phyloP scores from a whole-genome alignment of 2,797 vertebrate genomes.

The Myiotriccus ornatus region DNA sequence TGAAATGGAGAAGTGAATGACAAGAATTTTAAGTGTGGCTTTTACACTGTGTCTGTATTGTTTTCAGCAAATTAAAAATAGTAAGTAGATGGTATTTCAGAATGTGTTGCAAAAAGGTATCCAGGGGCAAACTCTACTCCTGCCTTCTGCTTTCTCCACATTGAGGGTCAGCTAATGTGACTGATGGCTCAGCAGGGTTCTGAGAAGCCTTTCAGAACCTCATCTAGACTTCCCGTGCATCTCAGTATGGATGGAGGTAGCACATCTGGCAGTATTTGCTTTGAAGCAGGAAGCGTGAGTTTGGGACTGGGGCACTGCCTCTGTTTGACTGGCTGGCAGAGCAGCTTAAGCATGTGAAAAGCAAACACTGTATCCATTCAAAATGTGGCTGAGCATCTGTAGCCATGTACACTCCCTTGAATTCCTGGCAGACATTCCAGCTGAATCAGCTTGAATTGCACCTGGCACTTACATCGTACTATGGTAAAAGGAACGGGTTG shows the following conservation, averaged over 20 bases:
- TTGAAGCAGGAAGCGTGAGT: conserved; percentile 15
- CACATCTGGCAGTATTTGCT: conserved; percentile 46
- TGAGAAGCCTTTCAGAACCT: not conserved
- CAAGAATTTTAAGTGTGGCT: not conserved
- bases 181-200: conserved; percentile 13
- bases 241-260: not conserved
- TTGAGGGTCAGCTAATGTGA: not conserved
- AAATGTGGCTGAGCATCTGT: conserved; percentile 51
- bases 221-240: not conserved
- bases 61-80: not conserved
- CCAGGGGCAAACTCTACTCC: not conserved
- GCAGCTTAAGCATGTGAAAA: not conserved
- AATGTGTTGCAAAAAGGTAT: not conserved
- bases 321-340: not conserved
- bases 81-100: not conserved
- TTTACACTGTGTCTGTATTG: not conserved
- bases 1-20: not conserved
- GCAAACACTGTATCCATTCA: conserved; percentile 36
- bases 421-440: conserved; percentile 58
- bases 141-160: not conserved
- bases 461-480: conserved; percentile 23
- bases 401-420: not conserved
- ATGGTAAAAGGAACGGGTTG: conserved; percentile 22
- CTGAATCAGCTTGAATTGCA: conserved; percentile 62
- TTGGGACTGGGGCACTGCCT: not conserved